Evolutionary conservation across 2,797 vertebrate species (phyloP).

Genomic region (Cetoscarus ocellatus): DNA sequence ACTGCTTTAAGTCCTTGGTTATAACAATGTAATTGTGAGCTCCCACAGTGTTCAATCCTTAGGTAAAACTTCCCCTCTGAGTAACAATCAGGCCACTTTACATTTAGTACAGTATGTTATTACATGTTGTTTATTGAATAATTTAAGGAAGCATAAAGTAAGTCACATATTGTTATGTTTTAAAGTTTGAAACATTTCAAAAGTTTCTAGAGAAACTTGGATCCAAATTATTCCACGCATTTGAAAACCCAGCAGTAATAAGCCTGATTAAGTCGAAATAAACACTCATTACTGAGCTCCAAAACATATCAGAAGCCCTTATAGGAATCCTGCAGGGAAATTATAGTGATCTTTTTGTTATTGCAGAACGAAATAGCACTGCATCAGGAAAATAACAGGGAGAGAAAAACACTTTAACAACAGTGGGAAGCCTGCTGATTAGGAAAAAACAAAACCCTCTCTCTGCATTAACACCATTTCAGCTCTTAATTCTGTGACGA

Average conservation of each 20-base stretch:
- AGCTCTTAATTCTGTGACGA: slow-evolving; percentile 8
- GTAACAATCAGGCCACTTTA: too few species aligned
- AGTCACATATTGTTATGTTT: background rate
- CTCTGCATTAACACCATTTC: slow-evolving; percentile 25
- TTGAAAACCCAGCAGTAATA: slow-evolving; percentile 5
- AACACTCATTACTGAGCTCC: slow-evolving; percentile 13
- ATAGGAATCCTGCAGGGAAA: slow-evolving; percentile 18
- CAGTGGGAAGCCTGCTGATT: slow-evolving; percentile 25
- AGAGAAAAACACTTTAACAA: slow-evolving; percentile 14
- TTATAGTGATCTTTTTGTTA: slow-evolving; percentile 11
- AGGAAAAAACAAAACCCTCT: slow-evolving; percentile 19
- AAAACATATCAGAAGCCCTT: slow-evolving; percentile 6
- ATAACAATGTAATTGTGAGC: too few species aligned
- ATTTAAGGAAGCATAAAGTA: too few species aligned
- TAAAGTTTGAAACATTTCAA: background rate
- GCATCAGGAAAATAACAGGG: slow-evolving; percentile 25
- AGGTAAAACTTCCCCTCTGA: too few species aligned
- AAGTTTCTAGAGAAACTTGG: background rate
- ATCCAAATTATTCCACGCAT: background rate
- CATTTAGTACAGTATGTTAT: too few species aligned
- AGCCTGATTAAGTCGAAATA: slow-evolving; percentile 1
- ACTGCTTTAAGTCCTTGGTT: too few species aligned
- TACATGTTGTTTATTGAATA: too few species aligned
- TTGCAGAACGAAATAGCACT: slow-evolving; percentile 25
- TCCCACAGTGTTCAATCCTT: too few species aligned